A percentile compares a stretch with the other conserved stretches of the same genome.
phyloP scores from a whole-genome alignment of 1,140 invertebrate genomes.

The Psilanteris sp. region DNA sequence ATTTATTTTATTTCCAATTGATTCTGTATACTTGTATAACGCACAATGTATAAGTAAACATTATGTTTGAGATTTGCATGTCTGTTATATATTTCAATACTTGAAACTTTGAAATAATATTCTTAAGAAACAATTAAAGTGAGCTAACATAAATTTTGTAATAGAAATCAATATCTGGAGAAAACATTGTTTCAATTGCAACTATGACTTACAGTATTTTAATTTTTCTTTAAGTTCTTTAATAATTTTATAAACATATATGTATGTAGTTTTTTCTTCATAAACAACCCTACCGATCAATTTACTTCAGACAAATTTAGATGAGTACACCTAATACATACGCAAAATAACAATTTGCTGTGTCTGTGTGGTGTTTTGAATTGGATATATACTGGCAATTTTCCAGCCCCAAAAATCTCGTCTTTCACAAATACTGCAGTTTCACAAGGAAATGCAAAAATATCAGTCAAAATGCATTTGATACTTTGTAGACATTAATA shows the following conservation, averaged over 20 bases:
- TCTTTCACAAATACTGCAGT: slow-evolving; percentile 49
- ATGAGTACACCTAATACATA: slow-evolving; percentile 18
- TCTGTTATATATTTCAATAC: too few relatives aligned
- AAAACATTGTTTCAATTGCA: too few relatives aligned
- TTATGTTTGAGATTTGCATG: too few relatives aligned
- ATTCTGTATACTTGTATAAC: too few relatives aligned
- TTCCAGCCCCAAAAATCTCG: slow-evolving; percentile 48
- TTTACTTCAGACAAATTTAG: slow-evolving; percentile 42
- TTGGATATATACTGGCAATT: slow-evolving; percentile 52
- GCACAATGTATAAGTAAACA: too few relatives aligned
- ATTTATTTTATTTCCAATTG: too few relatives aligned
- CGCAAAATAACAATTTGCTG: slow-evolving; percentile 7
- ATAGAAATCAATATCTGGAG: too few relatives aligned
- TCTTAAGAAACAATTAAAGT: too few relatives aligned
- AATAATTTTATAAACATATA: too few relatives aligned
- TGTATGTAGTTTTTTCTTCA: slow-evolving; percentile 31
- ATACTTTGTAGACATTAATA: slow-evolving; percentile 4
- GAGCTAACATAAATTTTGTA: too few relatives aligned
- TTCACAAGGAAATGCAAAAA: slow-evolving; percentile 43
- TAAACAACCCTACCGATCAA: slow-evolving; percentile 20
- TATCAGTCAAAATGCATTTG: slow-evolving; percentile 20
- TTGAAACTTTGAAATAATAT: too few relatives aligned
- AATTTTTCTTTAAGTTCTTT: neutral
- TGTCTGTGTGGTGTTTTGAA: slow-evolving; percentile 39
- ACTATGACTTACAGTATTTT: too few relatives aligned